phyloP scores from a whole-genome alignment of 2,888 invertebrate genomes.

The Linyphia triangularis region DNA sequence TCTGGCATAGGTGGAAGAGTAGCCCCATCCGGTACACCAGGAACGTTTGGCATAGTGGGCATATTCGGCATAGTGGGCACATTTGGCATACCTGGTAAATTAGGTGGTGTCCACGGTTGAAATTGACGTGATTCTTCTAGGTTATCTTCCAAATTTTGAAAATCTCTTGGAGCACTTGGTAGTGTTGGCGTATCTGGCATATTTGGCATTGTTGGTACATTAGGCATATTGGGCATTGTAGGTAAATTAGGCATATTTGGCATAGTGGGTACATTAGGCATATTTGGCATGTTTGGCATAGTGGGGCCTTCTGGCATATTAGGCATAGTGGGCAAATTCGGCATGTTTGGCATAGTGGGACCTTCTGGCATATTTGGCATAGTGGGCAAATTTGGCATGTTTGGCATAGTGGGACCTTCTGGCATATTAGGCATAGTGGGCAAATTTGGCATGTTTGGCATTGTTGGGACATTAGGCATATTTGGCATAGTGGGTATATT shows the following conservation, averaged over 20 bases:
- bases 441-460: neutral
- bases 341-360: neutral
- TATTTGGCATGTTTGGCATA: neutral
- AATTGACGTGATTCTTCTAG: slow-evolving; percentile 1
- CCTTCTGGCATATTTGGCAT: slow-evolving; percentile 18
- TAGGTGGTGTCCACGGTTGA: too few species aligned
- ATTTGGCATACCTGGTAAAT: neutral
- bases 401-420: slow-evolving; percentile 6
- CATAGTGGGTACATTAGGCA: neutral
- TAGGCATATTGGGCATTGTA: neutral
- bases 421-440: neutral
- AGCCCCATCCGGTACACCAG: slow-evolving; percentile 1
- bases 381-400: neutral
- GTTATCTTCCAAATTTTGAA: neutral
- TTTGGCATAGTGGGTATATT: slow-evolving; percentile 5
- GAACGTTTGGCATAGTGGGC: neutral
- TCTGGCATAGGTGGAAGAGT: neutral
- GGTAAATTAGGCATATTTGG: neutral
- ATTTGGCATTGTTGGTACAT: neutral
- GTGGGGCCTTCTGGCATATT: slow-evolving; percentile 3
- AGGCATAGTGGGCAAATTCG: slow-evolving; percentile 3
- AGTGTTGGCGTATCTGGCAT: neutral
- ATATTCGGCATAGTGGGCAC: neutral
- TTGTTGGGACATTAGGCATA: neutral
- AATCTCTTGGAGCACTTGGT: neutral